Percentiles rank a stretch among this genome's conserved stretches.
Conservation (phyloP, 1,140 invertebrate genomes). For the Harpegnathos saltator region DNA sequence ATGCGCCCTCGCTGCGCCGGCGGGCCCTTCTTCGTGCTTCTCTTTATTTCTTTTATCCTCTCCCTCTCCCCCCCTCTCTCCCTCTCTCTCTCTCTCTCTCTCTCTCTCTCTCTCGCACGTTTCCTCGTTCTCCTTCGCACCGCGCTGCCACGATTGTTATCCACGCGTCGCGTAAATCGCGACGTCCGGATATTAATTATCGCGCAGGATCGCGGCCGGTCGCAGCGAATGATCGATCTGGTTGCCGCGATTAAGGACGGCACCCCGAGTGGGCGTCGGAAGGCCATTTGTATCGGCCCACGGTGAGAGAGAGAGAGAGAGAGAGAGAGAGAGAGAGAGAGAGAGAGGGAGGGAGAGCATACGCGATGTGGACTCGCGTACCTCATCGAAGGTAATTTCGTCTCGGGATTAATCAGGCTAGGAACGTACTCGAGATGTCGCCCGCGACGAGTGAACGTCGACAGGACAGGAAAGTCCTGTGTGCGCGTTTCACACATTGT, state of each 20-base stretch:
- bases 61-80: too few relatives aligned
- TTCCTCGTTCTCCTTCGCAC: too few relatives aligned
- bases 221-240: slow-evolving; percentile 70
- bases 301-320: slow-evolving; percentile 46
- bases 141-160: slow-evolving; percentile 52
- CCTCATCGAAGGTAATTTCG: slow-evolving; percentile 28
- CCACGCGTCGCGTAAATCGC: slow-evolving; percentile 65
- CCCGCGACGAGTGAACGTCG: neutral
- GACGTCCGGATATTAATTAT: slow-evolving; percentile 69
- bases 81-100: too few relatives aligned
- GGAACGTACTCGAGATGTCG: neutral
- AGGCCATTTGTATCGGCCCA: slow-evolving; percentile 67
- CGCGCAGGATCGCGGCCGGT: slow-evolving; percentile 55
- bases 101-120: too few relatives aligned
- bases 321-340: too few relatives aligned
- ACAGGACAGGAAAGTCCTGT: too few relatives aligned
- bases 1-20: slow-evolving; percentile 14
- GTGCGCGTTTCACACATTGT: too few relatives aligned
- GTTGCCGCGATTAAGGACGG: slow-evolving; percentile 69
- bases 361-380: neutral
- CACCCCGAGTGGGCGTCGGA: slow-evolving; percentile 53
- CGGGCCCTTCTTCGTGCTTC: neutral
- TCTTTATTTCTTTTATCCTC: too few relatives aligned
- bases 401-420: slow-evolving; percentile 23
- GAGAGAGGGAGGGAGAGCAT: slow-evolving; percentile 16